phyloP scores from a whole-genome alignment of 2,888 invertebrate species.

The Parnassius orleans region DNA sequence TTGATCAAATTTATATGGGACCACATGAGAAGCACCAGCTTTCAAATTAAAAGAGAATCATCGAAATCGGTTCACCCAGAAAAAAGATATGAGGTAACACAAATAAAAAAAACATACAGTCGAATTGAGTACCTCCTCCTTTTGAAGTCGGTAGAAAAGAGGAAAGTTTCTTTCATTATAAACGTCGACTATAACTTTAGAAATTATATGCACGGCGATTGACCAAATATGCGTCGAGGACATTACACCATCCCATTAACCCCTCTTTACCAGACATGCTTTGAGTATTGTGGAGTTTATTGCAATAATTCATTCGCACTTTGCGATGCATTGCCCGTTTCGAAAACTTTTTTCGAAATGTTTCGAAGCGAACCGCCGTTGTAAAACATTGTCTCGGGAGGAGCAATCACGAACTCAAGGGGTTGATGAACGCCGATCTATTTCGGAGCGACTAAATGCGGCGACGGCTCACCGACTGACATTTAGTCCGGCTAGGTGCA shows the following conservation, averaged over 20 bases:
- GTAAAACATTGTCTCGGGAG: slow-evolving; percentile 50
- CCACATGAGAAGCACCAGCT: too few relatives aligned
- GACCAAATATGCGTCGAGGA: not conserved
- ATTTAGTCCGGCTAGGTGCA: slow-evolving; percentile 76
- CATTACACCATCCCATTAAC: not conserved
- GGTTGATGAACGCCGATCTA: slow-evolving; percentile 79
- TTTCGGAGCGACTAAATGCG: slow-evolving; percentile 77
- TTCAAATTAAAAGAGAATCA: too few relatives aligned
- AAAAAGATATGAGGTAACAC: too few relatives aligned
- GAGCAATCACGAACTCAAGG: slow-evolving; percentile 67
- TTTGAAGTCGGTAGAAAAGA: too few relatives aligned
- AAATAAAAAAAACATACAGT: too few relatives aligned
- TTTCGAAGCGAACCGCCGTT: slow-evolving; percentile 46
- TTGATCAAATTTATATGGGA: too few relatives aligned
- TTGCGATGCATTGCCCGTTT: slow-evolving; percentile 5
- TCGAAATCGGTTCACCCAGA: too few relatives aligned
- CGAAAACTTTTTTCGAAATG: slow-evolving; percentile 21
- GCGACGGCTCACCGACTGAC: slow-evolving; percentile 75
- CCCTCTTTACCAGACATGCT: slow-evolving; percentile 3
- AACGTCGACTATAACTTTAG: not conserved
- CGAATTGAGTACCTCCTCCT: too few relatives aligned
- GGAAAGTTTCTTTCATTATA: too few relatives aligned
- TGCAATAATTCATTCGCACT: slow-evolving; percentile 2
- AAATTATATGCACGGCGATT: not conserved
- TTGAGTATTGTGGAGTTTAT: not conserved